A percentile compares a stretch with the other conserved stretches of the same genome.
Evolutionary conservation across 1,140 invertebrate species (phyloP).

Genomic region (Sitophilus oryzae): DNA sequence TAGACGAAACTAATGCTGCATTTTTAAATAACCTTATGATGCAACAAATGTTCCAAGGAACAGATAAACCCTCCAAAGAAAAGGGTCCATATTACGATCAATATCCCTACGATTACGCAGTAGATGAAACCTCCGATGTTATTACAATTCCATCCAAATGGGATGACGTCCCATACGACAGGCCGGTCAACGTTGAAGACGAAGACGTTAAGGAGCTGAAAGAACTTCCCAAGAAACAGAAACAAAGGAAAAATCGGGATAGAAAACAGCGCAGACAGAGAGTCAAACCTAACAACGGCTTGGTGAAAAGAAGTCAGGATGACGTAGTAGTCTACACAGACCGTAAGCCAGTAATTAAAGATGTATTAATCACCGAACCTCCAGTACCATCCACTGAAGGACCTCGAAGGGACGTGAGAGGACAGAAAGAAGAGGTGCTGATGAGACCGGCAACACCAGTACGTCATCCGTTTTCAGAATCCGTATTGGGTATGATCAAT

Average conservation of each 20-base stretch:
- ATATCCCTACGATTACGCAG: slow-evolving; percentile 26
- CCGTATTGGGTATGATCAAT: slow-evolving; percentile 45
- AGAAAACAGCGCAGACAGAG: slow-evolving; percentile 24
- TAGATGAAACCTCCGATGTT: slow-evolving; percentile 45
- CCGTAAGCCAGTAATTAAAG: slow-evolving; percentile 29
- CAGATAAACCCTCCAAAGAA: slow-evolving; percentile 25
- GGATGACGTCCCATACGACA: slow-evolving; percentile 19
- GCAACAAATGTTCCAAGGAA: slow-evolving; percentile 56
- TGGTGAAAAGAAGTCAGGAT: slow-evolving; percentile 9
- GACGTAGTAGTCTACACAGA: slow-evolving; percentile 21
- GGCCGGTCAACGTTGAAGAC: slow-evolving; percentile 45
- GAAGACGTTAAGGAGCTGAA: slow-evolving; percentile 57
- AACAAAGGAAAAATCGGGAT: slow-evolving; percentile 15
- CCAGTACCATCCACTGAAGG: slow-evolving; percentile 23
- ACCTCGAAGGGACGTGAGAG: slow-evolving; percentile 36
- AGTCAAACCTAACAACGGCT: slow-evolving; percentile 14
- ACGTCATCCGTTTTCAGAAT: slow-evolving; percentile 46
- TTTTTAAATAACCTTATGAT: slow-evolving; percentile 58
- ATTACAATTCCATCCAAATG: slow-evolving; percentile 20
- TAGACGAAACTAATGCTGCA: slow-evolving; percentile 54
- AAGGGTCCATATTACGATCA: slow-evolving; percentile 17
- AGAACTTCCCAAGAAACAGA: slow-evolving; percentile 47
- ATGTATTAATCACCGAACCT: slow-evolving; percentile 18
- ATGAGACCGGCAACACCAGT: slow-evolving; percentile 51
- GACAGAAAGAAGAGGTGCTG: slow-evolving; percentile 57